Evolutionary conservation across 2,888 invertebrate genomes (phyloP), one percentile per base, ranked within the genome.

Genomic region (Electrophaes corylata): DNA sequence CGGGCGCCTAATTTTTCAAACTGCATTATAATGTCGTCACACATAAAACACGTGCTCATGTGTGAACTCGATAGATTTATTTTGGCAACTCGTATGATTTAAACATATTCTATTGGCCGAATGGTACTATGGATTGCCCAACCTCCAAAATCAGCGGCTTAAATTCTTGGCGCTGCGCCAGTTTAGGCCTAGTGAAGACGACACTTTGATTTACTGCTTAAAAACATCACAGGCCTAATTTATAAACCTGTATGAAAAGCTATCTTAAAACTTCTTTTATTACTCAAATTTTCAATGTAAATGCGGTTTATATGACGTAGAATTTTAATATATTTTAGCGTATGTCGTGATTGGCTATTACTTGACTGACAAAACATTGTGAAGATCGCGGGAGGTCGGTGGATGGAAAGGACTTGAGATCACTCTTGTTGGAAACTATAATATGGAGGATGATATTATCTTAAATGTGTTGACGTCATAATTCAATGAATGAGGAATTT

Each of bases 81-180:
- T 53, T 53, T 53, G 58, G 53, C 53, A 58, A 26, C 43, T 20
- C 2, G 29, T n/a, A 18, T 50, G 35, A 37, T 31, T 31, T 20
- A 49, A 46, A 46, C 29, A 26, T 35, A 33, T 40, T 12, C 26
- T 44, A 58, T 55, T 59, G 51, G 54, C 46, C 35, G 50, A 10
- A 12, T 12, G 57, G n/a, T 26, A 37, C 26, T 40, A 47, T 43
- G 26, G 20, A 43, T 59, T 59, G 59, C 44, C 54, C 54, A 59
- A 60, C 60, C 60, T 55, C 47, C 60, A 51, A 29, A 47, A 60
- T 60, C 46, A 5, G 16, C 43, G 23, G 12, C 19, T 37, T 11
- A 5, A 18, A 41, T 51, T 46, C 40, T 49, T 60, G 60, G 60
- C 50, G 0, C 5, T 4, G 4, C 41, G 59, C 59, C 59, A 59